phyloP scores from a whole-genome alignment of 2,888 invertebrate species.

The Serripes groenlandicus region DNA sequence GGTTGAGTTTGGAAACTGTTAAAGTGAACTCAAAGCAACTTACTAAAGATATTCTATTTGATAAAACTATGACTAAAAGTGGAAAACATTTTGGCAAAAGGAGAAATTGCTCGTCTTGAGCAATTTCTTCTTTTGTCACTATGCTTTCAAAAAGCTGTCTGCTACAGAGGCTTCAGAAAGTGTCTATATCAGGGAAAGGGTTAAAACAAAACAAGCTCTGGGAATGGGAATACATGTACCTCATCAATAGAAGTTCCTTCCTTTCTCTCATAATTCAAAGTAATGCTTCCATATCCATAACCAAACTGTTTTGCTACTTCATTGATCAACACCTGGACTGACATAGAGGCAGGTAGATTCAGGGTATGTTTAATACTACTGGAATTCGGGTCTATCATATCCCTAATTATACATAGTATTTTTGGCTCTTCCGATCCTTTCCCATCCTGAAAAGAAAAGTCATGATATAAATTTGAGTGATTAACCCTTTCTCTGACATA shows the following conservation, averaged over 20 bases:
- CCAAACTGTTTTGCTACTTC: slow-evolving; percentile 87
- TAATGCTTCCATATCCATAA: slow-evolving; percentile 87
- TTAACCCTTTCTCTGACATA: neutral
- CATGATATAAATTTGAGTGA: too few species aligned
- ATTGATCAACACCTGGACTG: slow-evolving; percentile 87
- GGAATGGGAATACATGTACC: slow-evolving; percentile 36
- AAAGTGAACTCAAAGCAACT: too few species aligned
- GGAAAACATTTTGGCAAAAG: neutral
- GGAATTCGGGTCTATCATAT: slow-evolving; percentile 84
- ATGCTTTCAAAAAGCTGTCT: too few species aligned
- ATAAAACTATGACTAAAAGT: too few species aligned
- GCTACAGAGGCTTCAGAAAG: too few species aligned
- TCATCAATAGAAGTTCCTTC: slow-evolving; percentile 65
- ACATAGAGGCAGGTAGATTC: slow-evolving; percentile 86
- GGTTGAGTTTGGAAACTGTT: too few species aligned
- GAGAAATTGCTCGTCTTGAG: neutral
- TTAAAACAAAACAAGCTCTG: neutral
- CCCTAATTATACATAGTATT: slow-evolving; percentile 87
- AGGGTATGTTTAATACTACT: slow-evolving; percentile 79
- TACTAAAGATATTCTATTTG: too few species aligned
- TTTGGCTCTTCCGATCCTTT: slow-evolving; percentile 80
- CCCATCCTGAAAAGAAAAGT: slow-evolving; percentile 21
- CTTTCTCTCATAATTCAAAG: slow-evolving; percentile 83
- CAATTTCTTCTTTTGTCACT: too few species aligned
- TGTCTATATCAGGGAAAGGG: neutral